Evolutionary conservation across 2,888 invertebrate species (phyloP).

Genomic region (Podabrus alpinus): DNA sequence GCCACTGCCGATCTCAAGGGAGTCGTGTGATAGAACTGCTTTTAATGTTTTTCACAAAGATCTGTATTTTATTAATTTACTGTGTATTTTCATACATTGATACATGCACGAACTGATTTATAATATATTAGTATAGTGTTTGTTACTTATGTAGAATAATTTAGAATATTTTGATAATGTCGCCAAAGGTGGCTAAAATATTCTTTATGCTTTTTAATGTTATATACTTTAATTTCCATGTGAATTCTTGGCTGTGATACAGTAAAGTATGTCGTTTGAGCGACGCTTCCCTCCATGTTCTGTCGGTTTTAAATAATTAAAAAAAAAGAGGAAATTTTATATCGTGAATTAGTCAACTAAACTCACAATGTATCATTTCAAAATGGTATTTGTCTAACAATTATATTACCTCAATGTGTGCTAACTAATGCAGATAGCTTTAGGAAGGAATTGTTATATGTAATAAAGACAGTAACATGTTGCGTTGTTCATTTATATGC

Average conservation of each 20-base stretch:
- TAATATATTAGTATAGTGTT: conserved; percentile 39
- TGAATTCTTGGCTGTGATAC: conserved; percentile 59
- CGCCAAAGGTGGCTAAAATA: conserved; percentile 32
- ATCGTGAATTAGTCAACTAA: not conserved
- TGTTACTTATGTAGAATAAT: conserved; percentile 47
- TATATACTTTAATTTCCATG: conserved; percentile 52
- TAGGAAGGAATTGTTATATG: conserved; percentile 28
- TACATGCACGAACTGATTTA: conserved; percentile 48
- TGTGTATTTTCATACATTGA: conserved; percentile 43
- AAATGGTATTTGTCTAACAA: conserved; percentile 34
- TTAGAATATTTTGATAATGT: conserved; percentile 39
- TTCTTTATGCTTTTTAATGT: conserved; percentile 46
- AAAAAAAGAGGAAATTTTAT: conserved; percentile 8
- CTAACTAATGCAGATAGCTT: conserved; percentile 40
- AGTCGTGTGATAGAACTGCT: conserved; percentile 56
- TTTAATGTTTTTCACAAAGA: conserved; percentile 54
- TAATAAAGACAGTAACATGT: conserved; percentile 22
- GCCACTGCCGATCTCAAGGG: conserved; percentile 52
- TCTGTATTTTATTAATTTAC: conserved; percentile 52
- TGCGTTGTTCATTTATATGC: conserved; percentile 28
- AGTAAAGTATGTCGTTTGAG: conserved; percentile 54
- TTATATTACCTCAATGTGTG: conserved; percentile 50
- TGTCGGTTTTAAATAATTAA: conserved; percentile 25
- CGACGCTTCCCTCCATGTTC: conserved; percentile 53
- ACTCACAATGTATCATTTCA: conserved; percentile 1